phyloP scores from a whole-genome alignment of 2,888 invertebrate genomes.

The Rhaphigaster nebulosa region DNA sequence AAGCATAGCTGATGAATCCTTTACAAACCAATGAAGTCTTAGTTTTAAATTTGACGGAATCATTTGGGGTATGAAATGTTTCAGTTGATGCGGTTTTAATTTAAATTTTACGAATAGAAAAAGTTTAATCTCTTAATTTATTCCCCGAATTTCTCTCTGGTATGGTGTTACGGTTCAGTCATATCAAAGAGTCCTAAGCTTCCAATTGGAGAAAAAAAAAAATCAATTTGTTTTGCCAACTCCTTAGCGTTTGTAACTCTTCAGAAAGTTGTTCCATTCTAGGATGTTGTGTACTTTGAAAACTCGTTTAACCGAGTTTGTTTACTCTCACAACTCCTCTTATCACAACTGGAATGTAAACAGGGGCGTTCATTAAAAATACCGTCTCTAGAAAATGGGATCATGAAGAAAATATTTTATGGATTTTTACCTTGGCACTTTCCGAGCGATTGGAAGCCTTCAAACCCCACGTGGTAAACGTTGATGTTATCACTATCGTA shows the following conservation, averaged over 20 bases:
- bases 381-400: not conserved
- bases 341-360: slow-evolving; percentile 37
- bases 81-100: not conserved
- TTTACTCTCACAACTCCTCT: slow-evolving; percentile 37
- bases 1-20: too few species aligned
- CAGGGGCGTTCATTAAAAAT: slow-evolving; percentile 33
- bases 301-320: slow-evolving; percentile 48
- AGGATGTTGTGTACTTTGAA: slow-evolving; percentile 43
- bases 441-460: not conserved
- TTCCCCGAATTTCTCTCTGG: not conserved
- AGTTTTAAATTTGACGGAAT: too few species aligned
- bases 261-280: slow-evolving; percentile 32
- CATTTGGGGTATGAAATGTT: not conserved
- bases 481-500: not conserved
- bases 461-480: not conserved
- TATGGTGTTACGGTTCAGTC: not conserved
- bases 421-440: not conserved
- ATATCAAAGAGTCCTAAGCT: not conserved
- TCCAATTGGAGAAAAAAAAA: not conserved
- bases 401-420: slow-evolving; percentile 34
- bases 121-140: not conserved
- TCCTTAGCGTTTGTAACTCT: slow-evolving; percentile 9
- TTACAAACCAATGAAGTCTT: too few species aligned
- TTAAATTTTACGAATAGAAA: not conserved
- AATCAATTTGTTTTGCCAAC: slow-evolving; percentile 34